phyloP scores from a whole-genome alignment of 1,140 invertebrate genomes.

The Platyura marginata region DNA sequence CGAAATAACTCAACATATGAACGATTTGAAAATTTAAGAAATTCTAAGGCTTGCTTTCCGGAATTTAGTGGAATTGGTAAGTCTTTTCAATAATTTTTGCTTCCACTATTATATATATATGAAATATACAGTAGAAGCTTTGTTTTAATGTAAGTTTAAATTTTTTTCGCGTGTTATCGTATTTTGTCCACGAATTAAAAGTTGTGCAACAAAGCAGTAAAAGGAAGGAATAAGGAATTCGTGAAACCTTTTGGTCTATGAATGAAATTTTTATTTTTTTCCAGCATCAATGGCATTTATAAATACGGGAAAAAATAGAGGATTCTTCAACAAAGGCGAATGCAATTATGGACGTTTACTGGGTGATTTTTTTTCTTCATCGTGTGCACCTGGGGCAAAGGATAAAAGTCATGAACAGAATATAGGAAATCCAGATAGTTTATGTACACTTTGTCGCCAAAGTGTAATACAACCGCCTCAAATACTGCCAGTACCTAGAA shows the following conservation, averaged over 20 bases:
- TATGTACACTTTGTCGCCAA: slow-evolving; percentile 22
- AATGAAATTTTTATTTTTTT: too few relatives aligned
- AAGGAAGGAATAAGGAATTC: too few relatives aligned
- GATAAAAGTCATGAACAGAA: slow-evolving; percentile 25
- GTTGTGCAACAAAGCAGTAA: too few relatives aligned
- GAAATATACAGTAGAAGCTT: too few relatives aligned
- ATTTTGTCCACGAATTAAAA: too few relatives aligned
- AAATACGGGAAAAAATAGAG: slow-evolving; percentile 24
- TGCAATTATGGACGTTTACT: slow-evolving; percentile 36
- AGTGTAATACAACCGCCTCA: too few relatives aligned
- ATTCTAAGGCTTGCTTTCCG: slow-evolving; percentile 41
- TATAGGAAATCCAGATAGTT: slow-evolving; percentile 9
- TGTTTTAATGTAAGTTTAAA: too few relatives aligned
- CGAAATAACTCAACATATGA: slow-evolving; percentile 13
- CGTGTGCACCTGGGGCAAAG: slow-evolving; percentile 37
- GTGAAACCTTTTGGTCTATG: too few relatives aligned
- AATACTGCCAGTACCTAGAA: too few relatives aligned
- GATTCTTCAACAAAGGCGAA: slow-evolving; percentile 22
- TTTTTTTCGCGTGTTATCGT: too few relatives aligned
- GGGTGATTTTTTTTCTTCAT: slow-evolving; percentile 31
- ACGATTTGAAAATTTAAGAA: slow-evolving; percentile 33
- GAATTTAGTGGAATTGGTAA: slow-evolving; percentile 38
- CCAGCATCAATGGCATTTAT: slow-evolving; percentile 39
- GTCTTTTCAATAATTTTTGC: slow-evolving; percentile 1
- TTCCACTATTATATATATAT: neutral